Evolutionary conservation across 2,888 invertebrate species (phyloP).

Genomic region (Caenorhabditis becei): DNA sequence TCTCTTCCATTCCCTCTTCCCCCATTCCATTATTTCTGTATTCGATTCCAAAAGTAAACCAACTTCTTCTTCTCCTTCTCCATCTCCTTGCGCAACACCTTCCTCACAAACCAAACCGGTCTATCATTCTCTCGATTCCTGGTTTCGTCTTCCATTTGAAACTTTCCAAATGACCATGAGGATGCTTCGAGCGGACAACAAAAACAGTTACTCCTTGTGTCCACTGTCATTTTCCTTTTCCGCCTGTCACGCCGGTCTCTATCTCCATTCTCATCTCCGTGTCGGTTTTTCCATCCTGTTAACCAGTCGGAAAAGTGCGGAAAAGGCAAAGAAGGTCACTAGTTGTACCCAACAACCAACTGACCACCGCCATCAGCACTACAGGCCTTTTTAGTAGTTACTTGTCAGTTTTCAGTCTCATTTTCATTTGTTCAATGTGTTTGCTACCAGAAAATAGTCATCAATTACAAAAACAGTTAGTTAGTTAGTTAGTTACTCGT

Average conservation of each 20-base stretch:
- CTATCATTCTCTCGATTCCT: not conserved
- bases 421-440: not conserved
- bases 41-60: constrained; percentile 17
- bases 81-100: constrained; percentile 31
- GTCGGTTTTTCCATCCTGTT: constrained; percentile 3
- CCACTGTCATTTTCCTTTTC: constrained; percentile 1
- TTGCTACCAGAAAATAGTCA: not conserved
- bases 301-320: constrained; percentile 21
- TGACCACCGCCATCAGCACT: too few relatives aligned
- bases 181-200: not conserved
- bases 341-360: not conserved
- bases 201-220: not conserved
- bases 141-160: constrained; percentile 1
- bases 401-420: not conserved
- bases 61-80: constrained; percentile 20
- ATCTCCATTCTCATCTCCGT: constrained; percentile 16
- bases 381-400: not conserved
- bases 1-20: not conserved
- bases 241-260: constrained; percentile 8
- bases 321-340: constrained; percentile 38
- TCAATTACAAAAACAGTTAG: constrained; percentile 7
- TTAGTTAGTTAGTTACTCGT: constrained; percentile 19
- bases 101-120: constrained; percentile 13
- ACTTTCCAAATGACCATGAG: constrained; percentile 9
- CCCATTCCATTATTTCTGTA: constrained; percentile 12